Conservation (phyloP, 2,113 vertebrate species). For the Glaucidium brasilianum region DNA sequence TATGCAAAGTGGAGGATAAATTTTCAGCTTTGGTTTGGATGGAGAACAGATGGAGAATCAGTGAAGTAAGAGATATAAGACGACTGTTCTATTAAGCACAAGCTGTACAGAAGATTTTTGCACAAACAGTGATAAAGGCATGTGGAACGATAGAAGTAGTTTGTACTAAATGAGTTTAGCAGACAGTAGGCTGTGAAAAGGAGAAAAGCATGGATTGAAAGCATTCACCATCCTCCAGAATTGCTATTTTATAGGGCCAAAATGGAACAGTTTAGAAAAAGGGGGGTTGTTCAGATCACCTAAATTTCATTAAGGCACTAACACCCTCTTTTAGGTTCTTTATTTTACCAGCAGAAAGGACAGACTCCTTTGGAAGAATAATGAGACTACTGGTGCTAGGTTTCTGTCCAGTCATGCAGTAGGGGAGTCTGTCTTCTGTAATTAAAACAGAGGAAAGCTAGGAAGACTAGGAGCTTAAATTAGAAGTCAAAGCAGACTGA, state of each 20-base stretch:
- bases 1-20: slow-evolving; percentile 29
- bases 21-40: slow-evolving; percentile 44
- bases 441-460: not conserved
- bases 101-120: slow-evolving; percentile 37
- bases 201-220: not conserved
- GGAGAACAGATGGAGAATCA: slow-evolving; percentile 50
- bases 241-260: not conserved
- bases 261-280: not conserved
- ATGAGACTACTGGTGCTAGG: not conserved
- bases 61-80: slow-evolving; percentile 2
- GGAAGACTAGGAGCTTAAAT: not conserved
- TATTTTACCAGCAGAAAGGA: not conserved
- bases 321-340: not conserved
- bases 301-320: not conserved
- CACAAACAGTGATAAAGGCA: slow-evolving; percentile 9
- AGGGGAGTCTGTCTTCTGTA: not conserved
- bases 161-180: not conserved
- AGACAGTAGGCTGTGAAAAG: not conserved
- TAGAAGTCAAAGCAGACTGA: not conserved
- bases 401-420: not conserved
- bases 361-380: not conserved
- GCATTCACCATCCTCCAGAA: not conserved
- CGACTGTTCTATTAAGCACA: slow-evolving; percentile 35
- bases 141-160: not conserved
- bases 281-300: not conserved